A percentile compares a stretch with the other conserved stretches of the same genome.
Conservation (phyloP, 2,888 invertebrate genomes). For the Philaethria dido region DNA sequence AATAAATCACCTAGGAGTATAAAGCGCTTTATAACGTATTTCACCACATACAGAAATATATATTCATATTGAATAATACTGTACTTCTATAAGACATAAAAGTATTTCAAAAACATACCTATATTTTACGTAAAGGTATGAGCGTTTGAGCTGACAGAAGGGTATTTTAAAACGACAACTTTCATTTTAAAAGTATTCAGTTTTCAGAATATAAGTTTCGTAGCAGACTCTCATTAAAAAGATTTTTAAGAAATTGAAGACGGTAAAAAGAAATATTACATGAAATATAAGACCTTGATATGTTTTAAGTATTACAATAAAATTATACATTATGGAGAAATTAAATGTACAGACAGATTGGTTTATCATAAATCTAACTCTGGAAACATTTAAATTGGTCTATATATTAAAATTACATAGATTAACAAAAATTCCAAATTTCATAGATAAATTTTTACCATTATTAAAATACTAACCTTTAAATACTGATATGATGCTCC, state of each 20-base stretch:
- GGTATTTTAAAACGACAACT: slow-evolving; percentile 16
- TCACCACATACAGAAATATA: neutral
- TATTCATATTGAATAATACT: neutral
- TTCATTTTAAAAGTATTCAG: slow-evolving; percentile 19
- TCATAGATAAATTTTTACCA: too few relatives aligned
- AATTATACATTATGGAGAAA: neutral
- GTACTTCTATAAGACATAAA: too few relatives aligned
- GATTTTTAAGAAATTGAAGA: slow-evolving; percentile 18
- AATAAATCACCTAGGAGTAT: too few relatives aligned
- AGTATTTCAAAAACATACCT: neutral
- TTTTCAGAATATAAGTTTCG: slow-evolving; percentile 15
- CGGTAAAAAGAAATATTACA: slow-evolving; percentile 9
- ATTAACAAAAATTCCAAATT: too few relatives aligned
- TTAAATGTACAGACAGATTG: too few relatives aligned
- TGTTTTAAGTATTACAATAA: neutral
- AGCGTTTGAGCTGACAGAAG: slow-evolving; percentile 8
- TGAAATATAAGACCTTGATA: neutral
- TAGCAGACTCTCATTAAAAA: slow-evolving; percentile 10
- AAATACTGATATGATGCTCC: too few relatives aligned
- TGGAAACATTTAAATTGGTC: too few relatives aligned
- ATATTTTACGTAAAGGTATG: slow-evolving; percentile 11
- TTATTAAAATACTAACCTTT: too few relatives aligned
- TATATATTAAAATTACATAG: too few relatives aligned
- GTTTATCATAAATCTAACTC: too few relatives aligned
- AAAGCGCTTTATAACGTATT: neutral